Base-by-base conservation (phyloP, 2,113 vertebrate genomes). In the Pelmatolapia mariae region DNA sequence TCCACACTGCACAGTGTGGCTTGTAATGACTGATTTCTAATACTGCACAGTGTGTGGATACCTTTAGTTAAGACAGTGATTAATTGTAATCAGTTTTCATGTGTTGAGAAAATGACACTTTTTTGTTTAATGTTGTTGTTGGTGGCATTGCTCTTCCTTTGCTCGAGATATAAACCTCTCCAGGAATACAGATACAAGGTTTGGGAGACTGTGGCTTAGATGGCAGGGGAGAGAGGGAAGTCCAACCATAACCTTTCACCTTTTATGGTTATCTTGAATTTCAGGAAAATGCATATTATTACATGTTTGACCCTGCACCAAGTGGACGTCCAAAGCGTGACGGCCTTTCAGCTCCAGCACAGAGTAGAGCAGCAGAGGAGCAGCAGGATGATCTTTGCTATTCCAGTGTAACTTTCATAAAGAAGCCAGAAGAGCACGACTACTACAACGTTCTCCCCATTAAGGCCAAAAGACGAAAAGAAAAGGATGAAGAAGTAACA, bases 191-290 rank as follows among this genome's bases (percentile, higher is more conserved):
- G 0, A 63, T 66, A 45, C 38, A 22, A 10, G 0, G 1, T 43
- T 16, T 24, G 38, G 19, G 12, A 71, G 12, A 3, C 68, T 45
- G 1, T 24, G 1, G 8, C 40, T 73, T 22, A 5, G 3, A 10
- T 0, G 13, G 40, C 0, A 38, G 0, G 36, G 13, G 68, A 43
- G 13, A 0, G 18, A 0, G 1, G 31, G 18, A 0, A 0, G 19
- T 8, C 33, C 33, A 68, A 40, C 19, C 11, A 68, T 68, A 0
- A 68, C 33, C 0, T 1, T 40, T 40, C 0, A 40, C 0, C 19
- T 66, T 66, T 38, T 0, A 38, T 78, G 0, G 10, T 83, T 6
- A 50, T 66, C 0, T 38, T 66, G 0, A 0, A n/a, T 66, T 66
- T 0, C 31, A 36, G 31, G 18, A 36, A 36, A 66, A 66, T 12